Base-by-base conservation (phyloP, 1,140 invertebrate species). In the Drosophila auraria region DNA sequence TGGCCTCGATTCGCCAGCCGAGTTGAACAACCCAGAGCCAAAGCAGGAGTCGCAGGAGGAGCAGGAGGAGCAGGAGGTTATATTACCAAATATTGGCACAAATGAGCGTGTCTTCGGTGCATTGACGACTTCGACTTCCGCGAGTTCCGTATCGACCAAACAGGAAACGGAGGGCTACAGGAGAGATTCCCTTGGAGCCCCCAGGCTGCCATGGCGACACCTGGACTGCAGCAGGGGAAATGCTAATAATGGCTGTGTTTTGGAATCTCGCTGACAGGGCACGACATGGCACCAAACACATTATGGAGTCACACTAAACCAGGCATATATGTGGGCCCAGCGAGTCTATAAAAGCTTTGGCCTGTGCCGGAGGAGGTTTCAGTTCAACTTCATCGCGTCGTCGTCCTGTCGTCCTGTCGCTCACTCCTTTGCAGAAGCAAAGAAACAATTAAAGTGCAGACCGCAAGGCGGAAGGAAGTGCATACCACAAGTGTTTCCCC, bases 281-380 rank as follows among this genome's bases (percentile, higher is more conserved):
- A 91, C 87, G 72, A 51, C 83, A 82, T 92, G 91, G 91, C 81
- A 92, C 91, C 83, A 73, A 92, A 92, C 70, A 84, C 91, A 92
- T 92, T 92, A 92, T 59, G 68, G 73, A 82, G 78, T 69, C 79
- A 64, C 70, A 91, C 68, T 86, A 86, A 89, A 90, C 86, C 83
- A 81, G 14, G 30, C 14, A 47, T 47, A 61, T 36, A 66, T 63
- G 27, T 70, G 53, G 44, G 53, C 50, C 47, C 30, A 51, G 56
- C 68, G 86, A 92, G 86, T 87, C 90, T 92, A 92, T 92, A 92
- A 87, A 92, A 92, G 80, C 77, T 53, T 78, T 56, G 80, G 73
- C 68, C 59, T 54, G 49, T 50, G 49, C 63, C 61, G 38, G 69
- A 62, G 38, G 50, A 36, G 76, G 76, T 90, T 90, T 87, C 80